Conservation (phyloP, 2,797 vertebrate species). For the Pterois miles region DNA sequence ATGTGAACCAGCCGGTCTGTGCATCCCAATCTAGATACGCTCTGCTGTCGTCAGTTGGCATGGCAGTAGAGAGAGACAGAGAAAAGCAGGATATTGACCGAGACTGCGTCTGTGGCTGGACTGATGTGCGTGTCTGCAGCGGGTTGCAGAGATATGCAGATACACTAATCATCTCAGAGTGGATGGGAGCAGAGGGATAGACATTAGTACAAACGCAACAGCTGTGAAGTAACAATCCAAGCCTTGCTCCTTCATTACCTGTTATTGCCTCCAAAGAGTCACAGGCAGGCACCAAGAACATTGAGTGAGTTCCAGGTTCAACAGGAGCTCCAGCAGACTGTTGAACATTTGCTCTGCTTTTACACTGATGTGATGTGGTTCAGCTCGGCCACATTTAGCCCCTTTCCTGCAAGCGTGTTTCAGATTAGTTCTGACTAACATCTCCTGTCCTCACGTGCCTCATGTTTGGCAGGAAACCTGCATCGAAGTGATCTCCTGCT, state of each 20-base stretch:
- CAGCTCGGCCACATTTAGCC: background rate
- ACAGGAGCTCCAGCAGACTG: background rate
- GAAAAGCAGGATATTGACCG: slow-evolving; percentile 1
- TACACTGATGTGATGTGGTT: background rate
- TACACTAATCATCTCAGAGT: background rate
- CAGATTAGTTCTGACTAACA: slow-evolving; percentile 68
- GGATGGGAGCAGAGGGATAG: background rate
- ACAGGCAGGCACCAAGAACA: background rate
- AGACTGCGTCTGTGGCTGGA: background rate
- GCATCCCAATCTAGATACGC: slow-evolving; percentile 24
- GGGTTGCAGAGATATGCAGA: background rate
- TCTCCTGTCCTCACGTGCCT: slow-evolving; percentile 44
- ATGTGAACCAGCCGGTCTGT: slow-evolving; percentile 37
- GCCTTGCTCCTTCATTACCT: slow-evolving; percentile 1
- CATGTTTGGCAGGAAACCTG: slow-evolving; percentile 28
- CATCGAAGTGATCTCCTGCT: slow-evolving; percentile 11
- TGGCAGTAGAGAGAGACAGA: background rate
- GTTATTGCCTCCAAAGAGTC: background rate
- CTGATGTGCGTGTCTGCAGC: background rate
- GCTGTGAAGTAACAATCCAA: slow-evolving; percentile 11
- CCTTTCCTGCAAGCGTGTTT: slow-evolving; percentile 16
- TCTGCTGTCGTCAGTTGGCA: background rate
- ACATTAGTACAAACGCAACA: background rate
- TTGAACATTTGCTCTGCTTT: slow-evolving; percentile 5
- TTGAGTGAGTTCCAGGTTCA: background rate